phyloP scores from a whole-genome alignment of 2,797 vertebrate genomes.

The Fundulus diaphanus region DNA sequence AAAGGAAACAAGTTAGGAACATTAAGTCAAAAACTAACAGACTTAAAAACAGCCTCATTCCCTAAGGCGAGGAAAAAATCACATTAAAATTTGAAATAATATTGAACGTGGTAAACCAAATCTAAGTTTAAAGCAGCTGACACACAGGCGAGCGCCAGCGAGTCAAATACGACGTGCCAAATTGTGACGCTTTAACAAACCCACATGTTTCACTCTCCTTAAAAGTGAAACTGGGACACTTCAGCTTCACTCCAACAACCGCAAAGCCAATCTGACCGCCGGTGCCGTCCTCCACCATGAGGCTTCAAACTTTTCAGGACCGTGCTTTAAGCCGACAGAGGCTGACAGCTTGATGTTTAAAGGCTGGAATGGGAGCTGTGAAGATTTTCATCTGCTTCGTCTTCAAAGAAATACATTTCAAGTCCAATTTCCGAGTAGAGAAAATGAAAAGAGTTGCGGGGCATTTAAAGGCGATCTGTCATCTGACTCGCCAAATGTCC shows the following conservation, averaged over 20 bases:
- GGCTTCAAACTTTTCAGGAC: conserved; percentile 1
- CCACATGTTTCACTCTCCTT: not conserved
- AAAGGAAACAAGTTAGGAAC: no score
- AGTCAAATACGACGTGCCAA: not conserved
- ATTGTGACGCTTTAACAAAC: conserved; percentile 3
- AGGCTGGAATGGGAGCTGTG: conserved; percentile 3
- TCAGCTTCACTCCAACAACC: not conserved
- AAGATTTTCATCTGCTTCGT: conserved; percentile 21
- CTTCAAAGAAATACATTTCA: not conserved
- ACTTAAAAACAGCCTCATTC: no score
- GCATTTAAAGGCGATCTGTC: not conserved
- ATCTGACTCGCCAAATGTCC: not conserved
- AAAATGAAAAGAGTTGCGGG: conserved; percentile 4
- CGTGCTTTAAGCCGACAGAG: not conserved
- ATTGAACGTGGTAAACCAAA: conserved; percentile 3
- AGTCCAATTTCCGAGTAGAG: not conserved
- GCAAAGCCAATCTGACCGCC: not conserved
- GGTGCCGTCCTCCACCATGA: not conserved
- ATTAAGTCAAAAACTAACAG: no score
- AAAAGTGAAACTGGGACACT: not conserved
- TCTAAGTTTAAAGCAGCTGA: not conserved
- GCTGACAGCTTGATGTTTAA: conserved; percentile 10
- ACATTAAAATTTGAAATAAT: not conserved
- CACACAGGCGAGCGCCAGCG: not conserved
- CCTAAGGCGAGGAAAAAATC: no score